phyloP scores from a whole-genome alignment of 2,888 invertebrate genomes.

The Himalopsyche tibetana region DNA sequence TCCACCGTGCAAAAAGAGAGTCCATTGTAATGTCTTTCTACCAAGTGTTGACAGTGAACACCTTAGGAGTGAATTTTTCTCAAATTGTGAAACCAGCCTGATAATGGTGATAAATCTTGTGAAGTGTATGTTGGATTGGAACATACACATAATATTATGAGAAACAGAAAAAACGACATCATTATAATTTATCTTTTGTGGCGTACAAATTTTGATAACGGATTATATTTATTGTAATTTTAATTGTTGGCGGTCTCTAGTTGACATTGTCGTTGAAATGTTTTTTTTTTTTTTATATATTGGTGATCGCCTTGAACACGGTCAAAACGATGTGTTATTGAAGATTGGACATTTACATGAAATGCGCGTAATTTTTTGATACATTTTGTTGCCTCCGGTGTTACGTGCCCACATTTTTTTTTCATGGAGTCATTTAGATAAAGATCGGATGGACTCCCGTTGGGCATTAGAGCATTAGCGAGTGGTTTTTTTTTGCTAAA shows the following conservation, averaged over 20 bases:
- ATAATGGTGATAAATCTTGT: too few species aligned
- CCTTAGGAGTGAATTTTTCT: too few species aligned
- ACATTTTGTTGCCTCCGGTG: neutral
- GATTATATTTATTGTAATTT: slow-evolving; percentile 12
- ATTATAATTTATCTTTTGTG: neutral
- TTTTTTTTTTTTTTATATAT: neutral
- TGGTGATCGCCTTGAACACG: slow-evolving; percentile 39
- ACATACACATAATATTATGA: too few species aligned
- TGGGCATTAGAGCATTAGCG: too few species aligned
- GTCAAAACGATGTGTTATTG: slow-evolving; percentile 31
- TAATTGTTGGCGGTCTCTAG: neutral
- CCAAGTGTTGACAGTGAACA: too few species aligned
- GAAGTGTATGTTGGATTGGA: too few species aligned
- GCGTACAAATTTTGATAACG: neutral
- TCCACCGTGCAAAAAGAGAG: too few species aligned
- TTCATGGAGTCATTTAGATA: neutral
- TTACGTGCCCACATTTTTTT: slow-evolving; percentile 22
- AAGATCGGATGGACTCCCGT: too few species aligned
- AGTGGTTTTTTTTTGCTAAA: too few species aligned
- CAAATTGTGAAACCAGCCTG: too few species aligned
- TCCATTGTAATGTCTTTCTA: too few species aligned
- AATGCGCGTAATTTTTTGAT: slow-evolving; percentile 20
- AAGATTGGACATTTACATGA: slow-evolving; percentile 11
- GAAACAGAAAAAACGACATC: too few species aligned
- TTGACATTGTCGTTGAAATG: neutral